Evolutionary conservation across 2,888 invertebrate species (phyloP).

Genomic region (Lochmaea capreae): DNA sequence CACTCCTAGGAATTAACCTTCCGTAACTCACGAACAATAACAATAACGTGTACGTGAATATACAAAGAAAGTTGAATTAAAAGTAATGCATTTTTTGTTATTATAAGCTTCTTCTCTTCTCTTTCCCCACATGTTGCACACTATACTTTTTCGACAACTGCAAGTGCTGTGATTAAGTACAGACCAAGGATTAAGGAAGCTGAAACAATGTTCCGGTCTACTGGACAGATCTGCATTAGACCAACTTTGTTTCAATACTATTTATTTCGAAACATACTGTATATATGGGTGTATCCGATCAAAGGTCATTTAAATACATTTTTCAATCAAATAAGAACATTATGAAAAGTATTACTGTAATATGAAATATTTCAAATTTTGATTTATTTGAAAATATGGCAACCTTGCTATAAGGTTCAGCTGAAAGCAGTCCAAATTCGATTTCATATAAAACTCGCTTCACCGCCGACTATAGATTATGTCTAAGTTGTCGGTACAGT

Average conservation of each 20-base stretch:
- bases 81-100: not conserved
- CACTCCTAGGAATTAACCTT: constrained; percentile 1
- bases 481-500: not conserved
- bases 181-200: too few relatives aligned
- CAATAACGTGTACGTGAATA: not conserved
- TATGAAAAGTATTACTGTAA: not conserved
- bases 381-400: not conserved
- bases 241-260: too few relatives aligned
- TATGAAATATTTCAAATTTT: not conserved
- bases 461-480: not conserved
- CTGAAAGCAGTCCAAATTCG: constrained; percentile 5
- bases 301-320: not conserved
- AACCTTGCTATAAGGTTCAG: not conserved
- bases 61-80: constrained; percentile 1
- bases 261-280: too few relatives aligned
- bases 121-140: too few relatives aligned
- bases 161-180: too few relatives aligned
- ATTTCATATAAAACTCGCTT: not conserved
- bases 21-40: not conserved
- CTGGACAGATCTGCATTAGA: too few relatives aligned
- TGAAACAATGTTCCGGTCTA: too few relatives aligned
- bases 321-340: not conserved
- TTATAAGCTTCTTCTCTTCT: too few relatives aligned
- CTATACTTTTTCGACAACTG: too few relatives aligned
- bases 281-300: too few relatives aligned